A percentile compares a stretch with the other conserved stretches of the same genome.
Conservation (phyloP, 2,888 invertebrate genomes). For the Mythimna loreyi region DNA sequence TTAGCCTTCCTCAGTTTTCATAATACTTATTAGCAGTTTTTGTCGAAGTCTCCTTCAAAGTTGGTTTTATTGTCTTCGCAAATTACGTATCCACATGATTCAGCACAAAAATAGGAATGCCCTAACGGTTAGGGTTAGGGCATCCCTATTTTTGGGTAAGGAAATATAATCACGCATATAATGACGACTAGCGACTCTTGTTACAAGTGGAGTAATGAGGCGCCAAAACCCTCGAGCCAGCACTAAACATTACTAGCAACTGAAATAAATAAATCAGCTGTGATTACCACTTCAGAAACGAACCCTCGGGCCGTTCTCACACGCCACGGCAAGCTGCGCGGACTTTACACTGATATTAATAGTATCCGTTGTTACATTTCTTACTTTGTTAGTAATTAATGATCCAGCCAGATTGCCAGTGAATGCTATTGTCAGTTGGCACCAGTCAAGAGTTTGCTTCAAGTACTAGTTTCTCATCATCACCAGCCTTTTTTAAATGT, state of each 20-base stretch:
- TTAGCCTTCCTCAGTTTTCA: too few species aligned
- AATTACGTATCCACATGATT: too few species aligned
- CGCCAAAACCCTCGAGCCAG: constrained; percentile 17
- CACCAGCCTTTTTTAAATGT: too few species aligned
- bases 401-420: neutral
- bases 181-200: neutral
- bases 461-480: too few species aligned
- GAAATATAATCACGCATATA: neutral
- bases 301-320: constrained; percentile 35
- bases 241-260: constrained; percentile 21
- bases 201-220: constrained; percentile 3
- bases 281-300: constrained; percentile 21
- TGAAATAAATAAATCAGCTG: constrained; percentile 44
- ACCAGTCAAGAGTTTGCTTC: too few species aligned
- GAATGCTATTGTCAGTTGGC: neutral
- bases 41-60: too few species aligned
- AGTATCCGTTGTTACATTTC: constrained; percentile 27
- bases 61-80: too few species aligned
- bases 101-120: too few species aligned
- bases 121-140: too few species aligned
- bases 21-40: too few species aligned
- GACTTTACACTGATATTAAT: constrained; percentile 19
- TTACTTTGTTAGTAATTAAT: constrained; percentile 26
- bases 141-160: too few species aligned
- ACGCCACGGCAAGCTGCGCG: constrained; percentile 5